Conservation (phyloP, 2,113 vertebrate genomes). For the Xenus cinereus region DNA sequence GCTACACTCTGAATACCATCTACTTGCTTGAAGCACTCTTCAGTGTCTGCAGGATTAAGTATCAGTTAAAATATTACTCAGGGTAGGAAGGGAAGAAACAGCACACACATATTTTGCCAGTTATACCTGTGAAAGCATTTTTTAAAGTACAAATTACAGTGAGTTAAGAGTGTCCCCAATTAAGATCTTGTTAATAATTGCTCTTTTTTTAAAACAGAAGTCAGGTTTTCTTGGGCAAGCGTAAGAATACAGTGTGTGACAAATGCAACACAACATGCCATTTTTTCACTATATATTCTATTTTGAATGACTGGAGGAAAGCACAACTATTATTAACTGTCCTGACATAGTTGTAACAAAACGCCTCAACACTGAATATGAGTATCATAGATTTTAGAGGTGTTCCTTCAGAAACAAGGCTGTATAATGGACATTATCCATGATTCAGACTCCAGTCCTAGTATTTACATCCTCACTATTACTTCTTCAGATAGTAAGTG, state of each 20-base stretch:
- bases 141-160: background rate
- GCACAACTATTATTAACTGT: background rate
- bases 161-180: background rate
- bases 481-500: background rate
- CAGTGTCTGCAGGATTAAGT: background rate
- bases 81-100: background rate
- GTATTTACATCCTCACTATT: background rate
- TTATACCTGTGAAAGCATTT: background rate
- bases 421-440: background rate
- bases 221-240: background rate
- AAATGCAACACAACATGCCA: accelerated
- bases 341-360: background rate
- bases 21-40: background rate
- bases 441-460: background rate
- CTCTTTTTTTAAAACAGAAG: background rate
- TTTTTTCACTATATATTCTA: background rate
- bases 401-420: background rate
- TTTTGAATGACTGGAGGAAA: background rate
- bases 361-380: background rate
- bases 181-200: background rate
- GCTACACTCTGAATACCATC: background rate
- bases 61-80: background rate
- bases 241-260: accelerated
- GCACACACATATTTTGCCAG: background rate
- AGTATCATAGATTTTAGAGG: background rate